These are phyloP conservation scores for Elaphurus davidianus DNA, from an alignment of 2,113 vertebrate genomes.

Conservation along the genomic window DNA sequence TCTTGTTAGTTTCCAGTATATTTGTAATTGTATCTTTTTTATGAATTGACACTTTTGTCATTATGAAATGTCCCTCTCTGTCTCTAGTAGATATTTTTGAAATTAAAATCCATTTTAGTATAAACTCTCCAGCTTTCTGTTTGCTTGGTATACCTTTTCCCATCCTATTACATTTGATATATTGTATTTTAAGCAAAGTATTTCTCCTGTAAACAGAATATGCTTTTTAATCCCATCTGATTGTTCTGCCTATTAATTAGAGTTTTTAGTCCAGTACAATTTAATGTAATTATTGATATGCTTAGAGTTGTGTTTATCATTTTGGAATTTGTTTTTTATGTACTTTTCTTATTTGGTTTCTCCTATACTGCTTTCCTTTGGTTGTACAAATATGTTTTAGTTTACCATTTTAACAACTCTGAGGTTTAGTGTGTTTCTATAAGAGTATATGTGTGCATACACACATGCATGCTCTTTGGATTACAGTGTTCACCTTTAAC, in stretches of 20 bases:
- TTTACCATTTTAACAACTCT: not conserved
- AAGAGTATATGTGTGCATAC: not conserved
- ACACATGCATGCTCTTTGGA: not conserved
- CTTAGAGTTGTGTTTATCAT: not conserved
- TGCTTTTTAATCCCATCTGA: not conserved
- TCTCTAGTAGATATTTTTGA: not conserved
- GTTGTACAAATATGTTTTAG: not conserved
- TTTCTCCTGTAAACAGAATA: not conserved
- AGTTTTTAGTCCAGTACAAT: not conserved
- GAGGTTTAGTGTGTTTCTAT: not conserved
- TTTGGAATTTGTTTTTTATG: not conserved
- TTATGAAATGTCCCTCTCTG: not conserved
- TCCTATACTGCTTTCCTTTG: not conserved
- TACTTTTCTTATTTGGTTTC: not conserved
- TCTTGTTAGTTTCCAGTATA: not conserved
- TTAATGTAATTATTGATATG: not conserved
- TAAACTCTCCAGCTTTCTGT: not conserved
- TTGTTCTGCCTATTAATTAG: not conserved
- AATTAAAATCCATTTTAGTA: not conserved
- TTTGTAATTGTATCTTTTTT: not conserved
- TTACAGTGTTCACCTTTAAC: not conserved
- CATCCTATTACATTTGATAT: not conserved
- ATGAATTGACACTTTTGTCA: not conserved
- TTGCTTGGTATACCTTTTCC: not conserved
- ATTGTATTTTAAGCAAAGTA: not conserved